Conservation (phyloP, 2,797 vertebrate species). For the Myripristis jacobus region DNA sequence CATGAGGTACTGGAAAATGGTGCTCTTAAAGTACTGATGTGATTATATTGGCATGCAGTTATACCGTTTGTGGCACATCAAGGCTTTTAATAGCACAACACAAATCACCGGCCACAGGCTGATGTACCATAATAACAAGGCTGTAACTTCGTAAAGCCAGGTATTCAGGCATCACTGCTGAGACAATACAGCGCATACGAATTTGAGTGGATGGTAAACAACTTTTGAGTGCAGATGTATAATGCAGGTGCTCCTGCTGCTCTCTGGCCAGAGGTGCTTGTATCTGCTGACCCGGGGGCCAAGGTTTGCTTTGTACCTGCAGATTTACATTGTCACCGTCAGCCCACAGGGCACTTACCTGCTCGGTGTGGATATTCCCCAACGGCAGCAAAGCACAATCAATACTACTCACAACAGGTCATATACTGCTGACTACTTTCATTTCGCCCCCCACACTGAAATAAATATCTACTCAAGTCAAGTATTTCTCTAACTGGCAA, state of each 20-base stretch:
- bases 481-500: not conserved
- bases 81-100: slow-evolving; percentile 40
- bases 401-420: not conserved
- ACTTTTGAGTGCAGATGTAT: slow-evolving; percentile 39
- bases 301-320: slow-evolving; percentile 38
- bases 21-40: slow-evolving; percentile 24
- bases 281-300: slow-evolving; percentile 44
- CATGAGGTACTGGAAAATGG: slow-evolving; percentile 2
- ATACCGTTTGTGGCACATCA: slow-evolving; percentile 44
- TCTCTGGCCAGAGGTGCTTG: slow-evolving; percentile 22
- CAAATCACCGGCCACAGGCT: slow-evolving; percentile 32
- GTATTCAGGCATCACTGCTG: slow-evolving; percentile 28
- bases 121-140: slow-evolving; percentile 17
- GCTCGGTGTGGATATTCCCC: slow-evolving; percentile 12
- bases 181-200: slow-evolving; percentile 33
- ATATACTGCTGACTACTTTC: not conserved
- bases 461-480: not conserved
- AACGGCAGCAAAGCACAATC: slow-evolving; percentile 19
- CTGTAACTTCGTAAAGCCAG: slow-evolving; percentile 13
- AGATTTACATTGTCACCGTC: slow-evolving; percentile 36
- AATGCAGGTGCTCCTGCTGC: slow-evolving; percentile 47
- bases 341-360: slow-evolving; percentile 33
- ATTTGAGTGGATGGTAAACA: slow-evolving; percentile 34
- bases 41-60: slow-evolving; percentile 38
- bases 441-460: not conserved